phyloP scores from a whole-genome alignment of 2,797 vertebrate species.

The Kryptopterus vitreolus region DNA sequence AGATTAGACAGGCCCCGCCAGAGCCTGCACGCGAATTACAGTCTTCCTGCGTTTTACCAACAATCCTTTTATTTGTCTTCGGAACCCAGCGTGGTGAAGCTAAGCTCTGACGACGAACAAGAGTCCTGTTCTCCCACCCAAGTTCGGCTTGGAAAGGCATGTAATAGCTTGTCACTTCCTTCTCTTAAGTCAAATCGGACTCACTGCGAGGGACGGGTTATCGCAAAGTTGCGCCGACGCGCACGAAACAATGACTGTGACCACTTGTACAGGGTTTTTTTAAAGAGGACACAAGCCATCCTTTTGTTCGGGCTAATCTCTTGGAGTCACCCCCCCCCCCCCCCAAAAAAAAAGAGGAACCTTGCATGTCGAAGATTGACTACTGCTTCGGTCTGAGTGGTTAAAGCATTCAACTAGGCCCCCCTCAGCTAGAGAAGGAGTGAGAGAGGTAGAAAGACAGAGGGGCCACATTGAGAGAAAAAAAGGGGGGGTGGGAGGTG shows the following conservation, averaged over 20 bases:
- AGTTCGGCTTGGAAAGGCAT: conserved; percentile 9
- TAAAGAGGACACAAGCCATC: conserved; percentile 46
- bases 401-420: conserved; percentile 57
- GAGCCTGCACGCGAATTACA: conserved; percentile 40
- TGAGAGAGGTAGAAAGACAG: conserved; percentile 26
- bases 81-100: conserved; percentile 27
- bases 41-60: conserved; percentile 37
- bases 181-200: conserved; percentile 38
- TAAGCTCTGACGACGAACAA: conserved; percentile 24
- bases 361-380: conserved; percentile 43
- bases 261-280: conserved; percentile 27
- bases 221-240: conserved; percentile 21
- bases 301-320: conserved; percentile 51
- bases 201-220: conserved; percentile 17
- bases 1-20: conserved; percentile 67
- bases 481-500: too few species aligned
- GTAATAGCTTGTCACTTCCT: conserved; percentile 19
- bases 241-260: conserved; percentile 37
- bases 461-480: conserved; percentile 32
- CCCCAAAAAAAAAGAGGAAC: conserved; percentile 26
- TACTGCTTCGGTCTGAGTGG: conserved; percentile 33
- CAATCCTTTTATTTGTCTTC: conserved; percentile 32
- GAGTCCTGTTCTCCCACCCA: neutral
- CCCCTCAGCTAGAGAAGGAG: conserved; percentile 52
- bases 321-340: conserved; percentile 33